These are phyloP conservation scores for Hepsetus odoe DNA, from an alignment of 2,113 vertebrate species.

Conservation along the genomic window DNA sequence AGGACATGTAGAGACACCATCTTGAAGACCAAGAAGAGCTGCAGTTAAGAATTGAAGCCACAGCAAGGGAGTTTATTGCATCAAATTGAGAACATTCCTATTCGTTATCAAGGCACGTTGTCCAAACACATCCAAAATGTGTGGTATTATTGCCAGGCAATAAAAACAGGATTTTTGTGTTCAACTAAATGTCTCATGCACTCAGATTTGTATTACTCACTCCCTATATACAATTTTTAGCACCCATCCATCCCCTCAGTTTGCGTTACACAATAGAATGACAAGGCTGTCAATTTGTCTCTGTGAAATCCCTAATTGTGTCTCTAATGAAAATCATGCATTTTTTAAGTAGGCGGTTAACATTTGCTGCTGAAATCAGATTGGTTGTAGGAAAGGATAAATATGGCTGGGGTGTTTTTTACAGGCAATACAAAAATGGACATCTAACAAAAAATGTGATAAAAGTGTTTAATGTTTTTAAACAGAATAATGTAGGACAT, in stretches of 20 bases:
- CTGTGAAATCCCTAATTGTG: constrained; percentile 1
- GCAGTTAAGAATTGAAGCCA: neutral
- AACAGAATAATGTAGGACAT: too few species aligned
- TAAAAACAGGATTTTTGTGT: neutral
- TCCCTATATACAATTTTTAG: neutral
- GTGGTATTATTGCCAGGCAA: neutral
- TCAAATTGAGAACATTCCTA: neutral
- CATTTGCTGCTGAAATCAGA: constrained; percentile 30
- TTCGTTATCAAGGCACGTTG: neutral
- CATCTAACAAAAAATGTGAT: too few species aligned
- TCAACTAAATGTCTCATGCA: neutral
- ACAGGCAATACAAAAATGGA: too few species aligned
- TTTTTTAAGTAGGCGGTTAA: neutral
- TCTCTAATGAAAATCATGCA: neutral
- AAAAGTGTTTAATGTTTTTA: too few species aligned
- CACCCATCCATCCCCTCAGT: neutral
- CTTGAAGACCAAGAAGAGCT: neutral
- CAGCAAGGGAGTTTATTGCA: neutral
- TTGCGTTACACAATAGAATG: neutral
- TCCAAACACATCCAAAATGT: neutral
- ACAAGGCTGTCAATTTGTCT: neutral
- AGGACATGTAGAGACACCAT: too few species aligned
- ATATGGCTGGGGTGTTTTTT: too few species aligned
- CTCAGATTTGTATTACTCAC: neutral
- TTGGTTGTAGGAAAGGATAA: constrained; percentile 30